These are phyloP conservation scores for Lutjanus erythropterus DNA, from an alignment of 2,113 vertebrate genomes.

Conservation along the genomic window DNA sequence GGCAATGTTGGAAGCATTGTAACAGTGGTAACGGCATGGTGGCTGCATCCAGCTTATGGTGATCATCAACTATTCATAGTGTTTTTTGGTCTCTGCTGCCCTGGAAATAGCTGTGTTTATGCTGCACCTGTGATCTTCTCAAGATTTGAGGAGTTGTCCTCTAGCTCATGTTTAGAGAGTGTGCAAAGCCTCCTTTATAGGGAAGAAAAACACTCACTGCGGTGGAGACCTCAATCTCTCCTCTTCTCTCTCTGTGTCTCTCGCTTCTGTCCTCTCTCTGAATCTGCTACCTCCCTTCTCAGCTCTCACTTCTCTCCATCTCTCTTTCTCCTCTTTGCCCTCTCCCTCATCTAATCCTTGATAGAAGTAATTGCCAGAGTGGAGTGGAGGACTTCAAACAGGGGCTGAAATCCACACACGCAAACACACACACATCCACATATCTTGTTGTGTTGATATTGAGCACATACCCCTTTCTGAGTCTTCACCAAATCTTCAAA, in stretches of 20 bases:
- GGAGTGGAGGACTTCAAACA: conserved; percentile 83
- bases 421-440: conserved; percentile 18
- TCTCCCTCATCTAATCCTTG: conserved; percentile 83
- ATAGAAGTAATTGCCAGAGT: conserved; percentile 85
- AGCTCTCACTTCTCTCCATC: conserved; percentile 53
- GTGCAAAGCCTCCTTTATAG: conserved; percentile 39
- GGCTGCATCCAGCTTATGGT: conserved; percentile 2
- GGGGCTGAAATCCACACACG: conserved; percentile 72
- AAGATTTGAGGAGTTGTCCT: conserved; percentile 55
- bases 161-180: conserved; percentile 48
- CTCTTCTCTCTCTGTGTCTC: conserved; percentile 47
- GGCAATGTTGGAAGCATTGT: background rate
- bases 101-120: conserved; percentile 50
- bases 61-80: conserved; percentile 36
- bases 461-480: conserved; percentile 72
- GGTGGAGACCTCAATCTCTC: conserved; percentile 61
- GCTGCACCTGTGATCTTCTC: conserved; percentile 29
- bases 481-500: conserved; percentile 86
- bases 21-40: conserved; percentile 17
- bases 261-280: conserved; percentile 51
- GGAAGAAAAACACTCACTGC: conserved; percentile 46
- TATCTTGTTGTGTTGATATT: conserved; percentile 77
- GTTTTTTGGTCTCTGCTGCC: conserved; percentile 27
- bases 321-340: conserved; percentile 63
- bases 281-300: conserved; percentile 56